These are phyloP conservation scores for Scrobipalpa atriplicella DNA, from an alignment of 2,888 invertebrate genomes.

Conservation along the genomic window DNA sequence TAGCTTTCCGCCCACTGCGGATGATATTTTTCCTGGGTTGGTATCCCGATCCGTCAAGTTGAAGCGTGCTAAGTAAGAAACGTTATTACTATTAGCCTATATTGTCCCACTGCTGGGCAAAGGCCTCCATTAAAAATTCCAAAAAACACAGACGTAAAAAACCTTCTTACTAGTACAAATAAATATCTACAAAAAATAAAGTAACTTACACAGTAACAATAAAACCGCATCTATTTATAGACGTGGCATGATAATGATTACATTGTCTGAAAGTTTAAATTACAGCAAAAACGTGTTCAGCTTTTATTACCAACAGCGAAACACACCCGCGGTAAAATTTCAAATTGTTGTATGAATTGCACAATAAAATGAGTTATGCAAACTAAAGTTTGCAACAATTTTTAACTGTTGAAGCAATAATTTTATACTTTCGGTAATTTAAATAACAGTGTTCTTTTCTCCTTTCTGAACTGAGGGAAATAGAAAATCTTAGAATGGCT, in stretches of 20 bases:
- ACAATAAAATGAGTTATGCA: constrained; percentile 9
- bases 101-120: too few species aligned
- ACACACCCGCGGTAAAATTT: constrained; percentile 50
- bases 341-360: constrained; percentile 31
- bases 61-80: too few species aligned
- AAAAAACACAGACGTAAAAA: too few species aligned
- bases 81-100: too few species aligned
- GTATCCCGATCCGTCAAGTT: too few species aligned
- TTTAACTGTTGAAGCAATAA: constrained; percentile 31
- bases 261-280: constrained; percentile 59
- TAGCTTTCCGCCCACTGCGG: too few species aligned
- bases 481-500: too few species aligned
- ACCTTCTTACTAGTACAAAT: too few species aligned
- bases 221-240: background rate
- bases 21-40: too few species aligned
- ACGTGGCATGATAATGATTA: constrained; percentile 36
- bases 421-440: background rate
- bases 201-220: background rate
- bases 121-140: too few species aligned
- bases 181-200: too few species aligned
- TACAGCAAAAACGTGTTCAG: constrained; percentile 63
- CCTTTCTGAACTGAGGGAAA: too few species aligned
- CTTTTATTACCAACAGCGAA: constrained; percentile 56
- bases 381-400: constrained; percentile 24
- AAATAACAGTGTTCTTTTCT: background rate